A percentile compares a stretch with the other conserved stretches of the same genome.
These are phyloP conservation scores for Mylabris sibirica DNA, from an alignment of 2,888 invertebrate species.

Conservation along the genomic window DNA sequence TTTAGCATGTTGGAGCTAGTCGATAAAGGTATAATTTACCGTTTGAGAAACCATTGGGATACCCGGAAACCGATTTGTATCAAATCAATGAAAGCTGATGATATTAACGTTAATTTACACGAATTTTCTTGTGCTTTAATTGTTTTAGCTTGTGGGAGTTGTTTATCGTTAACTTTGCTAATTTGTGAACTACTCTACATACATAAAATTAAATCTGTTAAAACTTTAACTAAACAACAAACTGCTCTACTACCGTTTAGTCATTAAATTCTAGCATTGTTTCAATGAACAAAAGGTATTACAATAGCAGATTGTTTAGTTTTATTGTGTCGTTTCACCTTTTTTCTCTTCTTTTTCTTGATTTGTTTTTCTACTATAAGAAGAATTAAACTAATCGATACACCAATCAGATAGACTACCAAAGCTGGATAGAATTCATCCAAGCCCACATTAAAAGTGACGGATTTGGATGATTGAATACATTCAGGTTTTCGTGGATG, in stretches of 20 bases:
- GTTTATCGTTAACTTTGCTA: conserved; percentile 58
- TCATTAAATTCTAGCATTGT: conserved; percentile 8
- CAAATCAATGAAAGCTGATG: conserved; percentile 60
- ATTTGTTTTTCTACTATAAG: conserved; percentile 38
- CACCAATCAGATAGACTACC: conserved; percentile 44
- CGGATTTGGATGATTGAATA: conserved; percentile 40
- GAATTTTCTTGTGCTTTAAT: conserved; percentile 69
- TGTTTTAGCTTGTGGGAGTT: conserved; percentile 63
- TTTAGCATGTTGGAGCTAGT: conserved; percentile 66
- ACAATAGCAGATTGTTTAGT: background rate
- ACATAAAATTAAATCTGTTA: background rate
- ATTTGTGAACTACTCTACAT: conserved; percentile 50
- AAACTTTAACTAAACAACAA: background rate
- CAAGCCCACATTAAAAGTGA: conserved; percentile 46
- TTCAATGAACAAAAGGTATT: conserved; percentile 4
- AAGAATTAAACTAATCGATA: conserved; percentile 45
- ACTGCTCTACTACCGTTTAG: conserved; percentile 13
- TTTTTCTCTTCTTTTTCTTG: background rate
- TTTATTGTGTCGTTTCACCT: background rate
- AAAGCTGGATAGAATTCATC: conserved; percentile 53
- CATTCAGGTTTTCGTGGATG: conserved; percentile 53
- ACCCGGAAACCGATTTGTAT: conserved; percentile 68
- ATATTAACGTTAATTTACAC: conserved; percentile 65
- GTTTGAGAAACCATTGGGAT: conserved; percentile 68
- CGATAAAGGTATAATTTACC: conserved; percentile 68